Evolutionary conservation across 37 sponge, comb jelly and placozoan genomes (phyloP).

Genomic region (Oscarella lobularis): DNA sequence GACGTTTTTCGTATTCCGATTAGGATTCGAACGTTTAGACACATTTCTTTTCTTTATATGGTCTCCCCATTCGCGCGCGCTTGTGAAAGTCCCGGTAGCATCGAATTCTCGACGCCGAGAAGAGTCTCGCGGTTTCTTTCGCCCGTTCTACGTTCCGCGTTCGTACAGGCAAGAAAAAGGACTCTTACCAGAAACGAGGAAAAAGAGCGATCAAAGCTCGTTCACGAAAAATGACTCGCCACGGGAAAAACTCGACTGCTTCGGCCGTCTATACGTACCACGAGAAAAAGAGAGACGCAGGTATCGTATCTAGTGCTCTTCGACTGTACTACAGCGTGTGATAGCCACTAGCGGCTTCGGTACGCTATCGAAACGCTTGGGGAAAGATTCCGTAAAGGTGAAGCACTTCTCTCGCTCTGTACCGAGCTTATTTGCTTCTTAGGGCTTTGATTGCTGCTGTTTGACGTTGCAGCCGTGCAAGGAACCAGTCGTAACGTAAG

Average conservation of each 20-base stretch:
- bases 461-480: slow-evolving; percentile 83
- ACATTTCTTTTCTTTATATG: no score
- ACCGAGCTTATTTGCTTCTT: neutral
- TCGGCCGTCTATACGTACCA: slow-evolving; percentile 85
- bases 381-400: slow-evolving; percentile 65
- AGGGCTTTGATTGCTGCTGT: slow-evolving; percentile 84
- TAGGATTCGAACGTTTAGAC: no score
- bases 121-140: no score
- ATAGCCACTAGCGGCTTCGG: slow-evolving; percentile 59
- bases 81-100: no score
- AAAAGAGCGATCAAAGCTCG: no score
- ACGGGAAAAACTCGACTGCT: slow-evolving; percentile 84
- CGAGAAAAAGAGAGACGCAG: slow-evolving; percentile 79
- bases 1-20: no score
- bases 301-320: slow-evolving; percentile 7
- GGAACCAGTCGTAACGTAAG: slow-evolving; percentile 82
- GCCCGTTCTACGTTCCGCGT: no score
- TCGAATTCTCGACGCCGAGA: no score
- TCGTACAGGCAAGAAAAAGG: no score
- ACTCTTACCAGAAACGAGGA: no score
- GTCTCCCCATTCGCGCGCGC: no score
- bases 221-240: slow-evolving; percentile 94
- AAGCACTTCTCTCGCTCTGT: neutral
- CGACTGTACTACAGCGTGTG: neutral
- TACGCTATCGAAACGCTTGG: slow-evolving; percentile 28